Base-by-base conservation (phyloP, 2,113 vertebrate species). In the Psilopsiagon aurifrons region DNA sequence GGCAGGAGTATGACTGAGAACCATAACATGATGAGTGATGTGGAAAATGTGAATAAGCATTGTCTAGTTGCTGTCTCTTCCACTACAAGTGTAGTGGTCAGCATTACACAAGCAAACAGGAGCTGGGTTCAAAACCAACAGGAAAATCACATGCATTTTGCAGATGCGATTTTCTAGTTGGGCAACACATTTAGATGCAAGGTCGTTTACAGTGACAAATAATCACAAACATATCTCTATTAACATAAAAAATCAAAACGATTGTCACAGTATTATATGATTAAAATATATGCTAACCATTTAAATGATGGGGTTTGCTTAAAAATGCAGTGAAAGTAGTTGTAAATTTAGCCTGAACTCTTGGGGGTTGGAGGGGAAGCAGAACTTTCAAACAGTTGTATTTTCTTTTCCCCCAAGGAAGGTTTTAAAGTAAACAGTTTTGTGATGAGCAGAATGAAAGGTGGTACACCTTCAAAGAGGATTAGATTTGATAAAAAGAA, bases 21-120 rank as follows among this genome's bases (percentile, higher is more conserved):
- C 29, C 5, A 11, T 39, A 78, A 82, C 7, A 29, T 5, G 33
- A 74, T 17, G 28, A 93, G 39, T 29, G 52, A 85, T 71, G 37
- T 28, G 66, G 62, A 76, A 84, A 94, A 92, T 12, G 39, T 74
- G 93, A 96, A 47, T 87, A 95, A 97, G 77, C 64, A n/a, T n/a
- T 68, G 77, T 71, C 31, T 49, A 35, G 55, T 27, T 84, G 51
- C 55, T 70, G 23, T 66, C 77, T 94, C 55, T 84, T 78, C 64
- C 84, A 89, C 57, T n/a, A 78, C 24, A 90, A 64, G 35, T 17
- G 60, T 43, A 84, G 51, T 0, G 18, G 51, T 29, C 60, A 89
- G 66, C 31, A 84, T 33, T 29, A 70, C 16, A 75, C 25, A 44
- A 49, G 37, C 18, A 15, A 92, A 80, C 18, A 92, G 41, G 46